A percentile compares a stretch with the other conserved stretches of the same genome.
Evolutionary conservation across 2,888 invertebrate species (phyloP).

Genomic region (Standfussiana lucernea): DNA sequence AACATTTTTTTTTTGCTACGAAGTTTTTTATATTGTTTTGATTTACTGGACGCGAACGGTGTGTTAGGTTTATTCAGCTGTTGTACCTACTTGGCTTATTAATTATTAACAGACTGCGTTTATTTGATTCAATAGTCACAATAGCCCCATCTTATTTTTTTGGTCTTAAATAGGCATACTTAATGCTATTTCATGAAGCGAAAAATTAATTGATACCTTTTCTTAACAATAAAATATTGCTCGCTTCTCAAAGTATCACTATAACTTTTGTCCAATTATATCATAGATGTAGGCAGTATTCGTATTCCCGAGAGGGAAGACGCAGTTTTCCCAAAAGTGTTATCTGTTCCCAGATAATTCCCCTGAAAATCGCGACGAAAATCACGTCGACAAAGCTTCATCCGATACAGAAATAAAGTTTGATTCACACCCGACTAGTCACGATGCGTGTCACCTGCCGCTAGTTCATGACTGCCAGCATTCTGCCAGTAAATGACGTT

Average conservation of each 20-base stretch:
- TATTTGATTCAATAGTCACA: neutral
- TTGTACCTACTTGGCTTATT: neutral
- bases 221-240: neutral
- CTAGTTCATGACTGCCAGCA: conserved; percentile 9
- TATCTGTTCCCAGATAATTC: conserved; percentile 17
- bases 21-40: no score
- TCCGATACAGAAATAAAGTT: conserved; percentile 39
- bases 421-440: conserved; percentile 36
- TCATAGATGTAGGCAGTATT: neutral
- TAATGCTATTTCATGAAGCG: neutral
- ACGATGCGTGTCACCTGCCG: conserved; percentile 27
- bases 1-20: conserved; percentile 5
- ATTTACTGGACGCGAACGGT: neutral
- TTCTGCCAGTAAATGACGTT: conserved; percentile 17
- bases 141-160: neutral
- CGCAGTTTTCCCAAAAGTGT: neutral
- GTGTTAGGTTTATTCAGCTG: neutral
- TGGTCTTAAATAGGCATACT: neutral
- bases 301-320: neutral
- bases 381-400: conserved; percentile 3
- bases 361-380: conserved; percentile 1
- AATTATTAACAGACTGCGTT: neutral
- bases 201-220: neutral
- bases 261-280: neutral
- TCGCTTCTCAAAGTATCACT: neutral